A percentile compares a stretch with the other conserved stretches of the same genome.
phyloP scores from a whole-genome alignment of 2,113 vertebrate genomes.

The Pristiophorus japonicus region DNA sequence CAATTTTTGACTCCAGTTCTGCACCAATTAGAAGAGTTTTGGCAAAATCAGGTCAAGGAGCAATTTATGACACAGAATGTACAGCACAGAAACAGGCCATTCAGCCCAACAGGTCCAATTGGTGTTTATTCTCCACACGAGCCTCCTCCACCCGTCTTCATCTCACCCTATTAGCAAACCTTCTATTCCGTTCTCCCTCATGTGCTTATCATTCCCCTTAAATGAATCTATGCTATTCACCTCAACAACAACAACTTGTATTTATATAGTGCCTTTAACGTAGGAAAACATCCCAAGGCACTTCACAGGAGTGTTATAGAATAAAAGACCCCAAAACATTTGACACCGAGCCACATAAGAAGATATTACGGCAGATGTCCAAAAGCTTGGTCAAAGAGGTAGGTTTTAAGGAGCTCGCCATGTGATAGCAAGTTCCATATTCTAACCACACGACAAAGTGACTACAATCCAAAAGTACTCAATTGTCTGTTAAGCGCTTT shows the following conservation, averaged over 20 bases:
- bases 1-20: not conserved
- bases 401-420: too few species aligned
- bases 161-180: not conserved
- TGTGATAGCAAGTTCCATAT: not conserved
- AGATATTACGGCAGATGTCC: too few species aligned
- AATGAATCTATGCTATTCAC: not conserved
- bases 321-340: too few species aligned
- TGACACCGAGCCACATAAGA: too few species aligned
- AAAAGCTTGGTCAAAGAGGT: too few species aligned
- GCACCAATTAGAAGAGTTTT: not conserved
- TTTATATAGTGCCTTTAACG: too few species aligned
- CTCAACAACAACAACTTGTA: too few species aligned
- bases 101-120: not conserved
- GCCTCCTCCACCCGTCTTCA: not conserved
- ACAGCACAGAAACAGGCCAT: not conserved
- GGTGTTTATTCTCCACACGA: not conserved
- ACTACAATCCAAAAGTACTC: too few species aligned
- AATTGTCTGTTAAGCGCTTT: too few species aligned
- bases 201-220: not conserved
- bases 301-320: too few species aligned
- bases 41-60: not conserved
- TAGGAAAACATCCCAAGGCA: too few species aligned
- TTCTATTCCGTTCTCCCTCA: not conserved
- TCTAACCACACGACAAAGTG: too few species aligned
- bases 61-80: not conserved